Evolutionary conservation across 2,888 invertebrate genomes (phyloP).

Genomic region (Limenitis camilla): DNA sequence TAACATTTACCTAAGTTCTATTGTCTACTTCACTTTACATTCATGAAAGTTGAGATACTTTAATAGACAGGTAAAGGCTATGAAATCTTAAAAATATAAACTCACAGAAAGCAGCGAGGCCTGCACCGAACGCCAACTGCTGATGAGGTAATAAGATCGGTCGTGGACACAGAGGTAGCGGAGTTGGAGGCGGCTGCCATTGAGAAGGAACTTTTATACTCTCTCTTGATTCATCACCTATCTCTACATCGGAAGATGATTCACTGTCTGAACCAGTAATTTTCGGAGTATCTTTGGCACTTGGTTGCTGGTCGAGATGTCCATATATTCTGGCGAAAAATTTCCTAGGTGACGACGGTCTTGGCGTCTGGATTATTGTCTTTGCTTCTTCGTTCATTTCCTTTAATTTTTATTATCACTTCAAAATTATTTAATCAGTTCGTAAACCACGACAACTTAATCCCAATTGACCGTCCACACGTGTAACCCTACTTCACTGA

Average conservation of each 20-base stretch:
- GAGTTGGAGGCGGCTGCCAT: constrained; percentile 53
- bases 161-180: constrained; percentile 59
- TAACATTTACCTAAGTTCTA: neutral
- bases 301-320: constrained; percentile 75
- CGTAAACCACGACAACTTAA: constrained; percentile 1
- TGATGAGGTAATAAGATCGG: constrained; percentile 63
- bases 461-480: constrained; percentile 26
- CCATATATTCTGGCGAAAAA: constrained; percentile 88
- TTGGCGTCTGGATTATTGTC: constrained; percentile 44
- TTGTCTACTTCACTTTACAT: neutral
- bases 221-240: constrained; percentile 39
- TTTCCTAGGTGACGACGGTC: constrained; percentile 85
- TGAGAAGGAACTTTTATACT: constrained; percentile 32
- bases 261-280: constrained; percentile 47
- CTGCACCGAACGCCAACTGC: constrained; percentile 75
- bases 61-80: neutral
- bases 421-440: constrained; percentile 1
- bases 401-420: constrained; percentile 2
- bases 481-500: constrained; percentile 37
- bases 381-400: constrained; percentile 39
- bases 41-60: neutral
- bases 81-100: constrained; percentile 24
- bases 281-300: constrained; percentile 30
- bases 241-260: constrained; percentile 66
- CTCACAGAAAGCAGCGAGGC: constrained; percentile 75